Base-by-base conservation (phyloP, 2,888 invertebrate species). In the Amblyteles armatorius region DNA sequence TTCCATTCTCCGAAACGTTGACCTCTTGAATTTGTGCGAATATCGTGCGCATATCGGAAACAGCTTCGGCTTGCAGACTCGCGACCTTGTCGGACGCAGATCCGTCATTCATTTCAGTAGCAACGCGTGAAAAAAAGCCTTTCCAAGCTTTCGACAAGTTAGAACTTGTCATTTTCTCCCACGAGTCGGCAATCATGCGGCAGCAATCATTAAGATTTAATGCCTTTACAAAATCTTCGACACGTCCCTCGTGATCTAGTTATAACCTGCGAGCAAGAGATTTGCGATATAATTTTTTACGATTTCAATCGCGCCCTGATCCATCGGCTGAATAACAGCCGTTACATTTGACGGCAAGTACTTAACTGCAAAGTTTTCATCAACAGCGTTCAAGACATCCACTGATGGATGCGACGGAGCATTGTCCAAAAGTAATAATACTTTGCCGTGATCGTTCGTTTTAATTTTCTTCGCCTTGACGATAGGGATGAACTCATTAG, bases 391-490 rank as follows among this genome's bases (percentile, higher is more conserved):
- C 44, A 79, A 40, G 40, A 52, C 72, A 19, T 76, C 50, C 33
- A 50, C 44, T 22, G 77, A 29, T 33, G 85, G 83, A 77, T 85
- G 85, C 13, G 69, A 78, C 3, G 60, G 79, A 26, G 85, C 85
- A 40, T 85, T 80, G 29, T 85, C 85, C 33, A 85, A 65, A 19
- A 85, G 40, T 16, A 85, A 60, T 16, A 79, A 52, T 11, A 82
- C 74, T 77, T 79, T 83, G 16, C 68, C 71, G 7, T 22, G 2
- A 22, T 63, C 33, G 7, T 52, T 26, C 16, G 29, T 7, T 9
- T 29, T n/a, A 1, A 0, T 26, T 29, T 63, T 16, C 48, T 63
- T 13, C 6, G 4, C 13, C 5, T 63, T 29, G 48, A 68, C 50
- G 7, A 5, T 9, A 16, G 16, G 68, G 13, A 50, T 44, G 68